Evolutionary conservation across 2,113 vertebrate species (phyloP).

Genomic region (Petrocephalus zakoni): DNA sequence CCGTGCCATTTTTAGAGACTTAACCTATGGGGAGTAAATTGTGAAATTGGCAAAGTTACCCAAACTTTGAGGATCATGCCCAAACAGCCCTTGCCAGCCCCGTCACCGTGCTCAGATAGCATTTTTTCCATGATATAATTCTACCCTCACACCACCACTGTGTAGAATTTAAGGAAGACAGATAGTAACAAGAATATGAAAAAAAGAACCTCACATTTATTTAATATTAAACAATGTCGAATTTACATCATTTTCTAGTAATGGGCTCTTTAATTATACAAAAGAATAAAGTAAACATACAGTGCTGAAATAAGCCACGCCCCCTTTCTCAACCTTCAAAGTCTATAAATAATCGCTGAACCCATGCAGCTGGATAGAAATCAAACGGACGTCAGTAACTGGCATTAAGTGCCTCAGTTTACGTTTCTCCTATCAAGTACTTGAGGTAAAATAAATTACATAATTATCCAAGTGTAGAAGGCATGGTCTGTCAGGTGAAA

Average conservation of each 20-base stretch:
- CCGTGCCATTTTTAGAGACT: not conserved
- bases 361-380: slow-evolving; percentile 69
- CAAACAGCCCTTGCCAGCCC: not conserved
- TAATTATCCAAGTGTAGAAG: slow-evolving; percentile 59
- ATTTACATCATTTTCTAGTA: slow-evolving; percentile 96
- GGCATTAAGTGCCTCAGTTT: slow-evolving; percentile 66
- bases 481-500: slow-evolving; percentile 40
- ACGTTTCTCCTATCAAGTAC: slow-evolving; percentile 58
- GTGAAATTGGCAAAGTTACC: not conserved
- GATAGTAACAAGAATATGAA: slow-evolving; percentile 48
- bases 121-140: not conserved
- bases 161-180: not conserved
- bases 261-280: slow-evolving; percentile 90
- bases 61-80: not conserved
- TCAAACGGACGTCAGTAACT: slow-evolving; percentile 63
- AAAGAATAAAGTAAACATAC: slow-evolving; percentile 60
- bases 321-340: slow-evolving; percentile 37
- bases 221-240: slow-evolving; percentile 99
- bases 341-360: slow-evolving; percentile 82
- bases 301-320: slow-evolving; percentile 54
- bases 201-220: slow-evolving; percentile 98
- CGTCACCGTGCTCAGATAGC: not conserved
- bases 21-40: not conserved
- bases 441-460: slow-evolving; percentile 73
- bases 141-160: not conserved